Conservation (phyloP, 2,888 invertebrate genomes). For the Xestobium rufovillosum region DNA sequence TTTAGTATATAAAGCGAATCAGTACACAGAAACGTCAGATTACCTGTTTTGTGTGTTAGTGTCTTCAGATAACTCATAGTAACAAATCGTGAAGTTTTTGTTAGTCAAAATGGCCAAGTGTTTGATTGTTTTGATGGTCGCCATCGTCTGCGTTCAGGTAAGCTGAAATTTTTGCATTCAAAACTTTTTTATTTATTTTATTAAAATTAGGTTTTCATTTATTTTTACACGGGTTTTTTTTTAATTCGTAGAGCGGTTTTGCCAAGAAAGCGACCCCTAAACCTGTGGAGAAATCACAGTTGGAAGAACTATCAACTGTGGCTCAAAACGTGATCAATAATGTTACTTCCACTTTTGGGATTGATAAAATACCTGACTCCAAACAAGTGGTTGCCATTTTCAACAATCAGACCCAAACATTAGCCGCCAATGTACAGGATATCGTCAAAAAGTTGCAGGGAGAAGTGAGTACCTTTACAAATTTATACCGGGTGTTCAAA, state of each 20-base stretch:
- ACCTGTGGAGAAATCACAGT: slow-evolving; percentile 23
- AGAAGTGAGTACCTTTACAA: slow-evolving; percentile 29
- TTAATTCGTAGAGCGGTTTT: slow-evolving; percentile 15
- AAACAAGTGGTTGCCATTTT: slow-evolving; percentile 32
- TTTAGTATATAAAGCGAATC: too few relatives aligned
- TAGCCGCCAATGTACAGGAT: slow-evolving; percentile 30
- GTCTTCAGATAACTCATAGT: slow-evolving; percentile 3
- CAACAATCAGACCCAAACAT: slow-evolving; percentile 31
- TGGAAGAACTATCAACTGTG: slow-evolving; percentile 28
- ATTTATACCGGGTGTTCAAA: slow-evolving; percentile 7
- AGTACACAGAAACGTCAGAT: too few relatives aligned
- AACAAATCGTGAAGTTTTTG: neutral
- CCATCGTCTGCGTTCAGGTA: slow-evolving; percentile 28
- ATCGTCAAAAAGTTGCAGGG: slow-evolving; percentile 32
- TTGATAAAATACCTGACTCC: slow-evolving; percentile 30
- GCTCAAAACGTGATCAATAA: slow-evolving; percentile 29
- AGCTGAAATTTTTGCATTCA: slow-evolving; percentile 15
- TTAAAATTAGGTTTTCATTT: slow-evolving; percentile 3
- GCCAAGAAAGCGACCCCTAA: slow-evolving; percentile 21
- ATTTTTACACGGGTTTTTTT: slow-evolving; percentile 1
- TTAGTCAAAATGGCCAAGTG: slow-evolving; percentile 26
- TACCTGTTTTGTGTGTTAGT: too few relatives aligned
- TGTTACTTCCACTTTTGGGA: slow-evolving; percentile 26
- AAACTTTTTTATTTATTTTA: slow-evolving; percentile 3
- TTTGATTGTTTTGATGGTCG: slow-evolving; percentile 22